Evolutionary conservation across 2,797 vertebrate genomes (phyloP).

Genomic region (Sarcoramphus papa): DNA sequence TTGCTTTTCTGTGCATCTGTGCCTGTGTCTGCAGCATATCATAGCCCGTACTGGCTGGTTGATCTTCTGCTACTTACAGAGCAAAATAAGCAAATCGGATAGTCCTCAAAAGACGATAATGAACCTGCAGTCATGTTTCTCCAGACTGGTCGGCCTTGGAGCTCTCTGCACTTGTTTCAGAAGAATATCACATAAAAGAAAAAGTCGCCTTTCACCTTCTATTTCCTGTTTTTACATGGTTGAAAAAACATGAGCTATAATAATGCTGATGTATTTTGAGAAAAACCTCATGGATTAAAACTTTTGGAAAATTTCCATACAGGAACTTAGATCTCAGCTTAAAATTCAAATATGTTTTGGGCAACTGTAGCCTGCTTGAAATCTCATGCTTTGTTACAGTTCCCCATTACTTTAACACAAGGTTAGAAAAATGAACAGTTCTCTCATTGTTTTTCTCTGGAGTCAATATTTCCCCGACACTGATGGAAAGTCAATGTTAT

Average conservation of each 20-base stretch:
- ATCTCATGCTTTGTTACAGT: not conserved
- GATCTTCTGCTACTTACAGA: not conserved
- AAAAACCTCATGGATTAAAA: not conserved
- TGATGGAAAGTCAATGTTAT: not conserved
- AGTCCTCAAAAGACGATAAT: not conserved
- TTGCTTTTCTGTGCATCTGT: not conserved
- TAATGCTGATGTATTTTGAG: not conserved
- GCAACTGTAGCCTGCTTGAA: not conserved
- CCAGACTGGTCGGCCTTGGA: not conserved
- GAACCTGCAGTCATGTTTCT: not conserved
- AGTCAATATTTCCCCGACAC: not conserved
- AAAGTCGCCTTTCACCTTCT: not conserved
- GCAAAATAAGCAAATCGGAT: not conserved
- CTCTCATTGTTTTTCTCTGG: not conserved
- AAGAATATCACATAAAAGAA: not conserved
- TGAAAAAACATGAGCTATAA: not conserved
- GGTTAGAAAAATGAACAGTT: not conserved
- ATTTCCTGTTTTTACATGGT: not conserved
- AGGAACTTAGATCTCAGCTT: not conserved
- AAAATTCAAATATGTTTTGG: not conserved
- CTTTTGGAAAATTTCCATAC: not conserved
- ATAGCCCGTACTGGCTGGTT: not conserved
- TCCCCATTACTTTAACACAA: not conserved
- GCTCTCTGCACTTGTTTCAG: not conserved
- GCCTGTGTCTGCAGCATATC: not conserved